Percentiles rank a stretch among this genome's conserved stretches.
Evolutionary conservation across 2,888 invertebrate species (phyloP).

Genomic region (Zaprionus bogoriensis): DNA sequence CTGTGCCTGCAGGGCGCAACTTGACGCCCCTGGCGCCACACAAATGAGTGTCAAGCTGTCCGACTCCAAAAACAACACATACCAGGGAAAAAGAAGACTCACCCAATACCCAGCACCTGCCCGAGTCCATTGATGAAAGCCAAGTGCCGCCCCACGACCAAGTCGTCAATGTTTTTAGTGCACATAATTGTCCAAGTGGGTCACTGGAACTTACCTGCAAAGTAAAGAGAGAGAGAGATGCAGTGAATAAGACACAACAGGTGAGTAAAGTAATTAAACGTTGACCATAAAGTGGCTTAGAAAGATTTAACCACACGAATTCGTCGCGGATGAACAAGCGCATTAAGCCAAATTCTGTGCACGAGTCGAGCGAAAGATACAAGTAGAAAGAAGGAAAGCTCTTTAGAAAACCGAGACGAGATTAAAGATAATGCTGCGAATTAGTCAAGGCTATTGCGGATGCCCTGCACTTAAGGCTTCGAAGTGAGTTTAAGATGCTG

Average conservation of each 20-base stretch:
- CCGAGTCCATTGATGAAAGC: conserved; percentile 49
- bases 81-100: conserved; percentile 6
- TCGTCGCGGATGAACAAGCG: conserved; percentile 40
- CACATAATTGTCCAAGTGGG: conserved; percentile 64
- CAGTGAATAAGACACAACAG: conserved; percentile 16
- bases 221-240: conserved; percentile 24
- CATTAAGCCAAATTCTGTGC: conserved; percentile 28
- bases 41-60: conserved; percentile 46
- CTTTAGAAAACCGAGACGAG: not conserved
- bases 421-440: not conserved
- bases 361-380: not conserved
- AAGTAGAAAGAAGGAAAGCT: conserved; percentile 28
- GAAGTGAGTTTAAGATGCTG: no score
- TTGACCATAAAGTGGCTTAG: conserved; percentile 42
- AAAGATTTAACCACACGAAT: conserved; percentile 40
- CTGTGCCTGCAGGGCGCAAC: conserved; percentile 49
- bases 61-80: no score
- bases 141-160: conserved; percentile 40
- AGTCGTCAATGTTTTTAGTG: conserved; percentile 25
- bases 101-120: conserved; percentile 42
- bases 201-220: conserved; percentile 70
- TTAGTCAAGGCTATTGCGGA: conserved; percentile 13
- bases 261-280: conserved; percentile 60
- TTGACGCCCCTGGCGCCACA: conserved; percentile 24
- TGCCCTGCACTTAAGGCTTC: no score